These are phyloP conservation scores for Drosophila macrospina DNA, from an alignment of 2,888 invertebrate genomes.

Conservation along the genomic window DNA sequence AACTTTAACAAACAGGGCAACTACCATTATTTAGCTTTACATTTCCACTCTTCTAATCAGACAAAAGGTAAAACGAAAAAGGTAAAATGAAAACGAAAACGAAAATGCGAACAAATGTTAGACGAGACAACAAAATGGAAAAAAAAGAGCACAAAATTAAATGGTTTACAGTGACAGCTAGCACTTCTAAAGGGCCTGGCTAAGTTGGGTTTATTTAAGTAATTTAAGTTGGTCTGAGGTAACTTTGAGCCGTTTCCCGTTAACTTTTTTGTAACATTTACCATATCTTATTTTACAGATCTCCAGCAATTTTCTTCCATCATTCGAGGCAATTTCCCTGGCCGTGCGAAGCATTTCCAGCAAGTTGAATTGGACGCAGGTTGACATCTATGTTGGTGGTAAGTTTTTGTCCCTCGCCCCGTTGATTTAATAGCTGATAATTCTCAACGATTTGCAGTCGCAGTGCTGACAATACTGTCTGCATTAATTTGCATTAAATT, in stretches of 20 bases:
- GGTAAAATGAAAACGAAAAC: conserved; percentile 18
- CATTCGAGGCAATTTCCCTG: conserved; percentile 85
- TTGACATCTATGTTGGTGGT: conserved; percentile 85
- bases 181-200: conserved; percentile 1
- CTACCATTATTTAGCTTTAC: conserved; percentile 44
- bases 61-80: conserved; percentile 42
- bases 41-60: conserved; percentile 38
- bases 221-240: conserved; percentile 14
- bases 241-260: conserved; percentile 8
- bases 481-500: conserved; percentile 58
- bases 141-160: conserved; percentile 33
- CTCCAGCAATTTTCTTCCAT: conserved; percentile 85
- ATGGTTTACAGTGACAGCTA: conserved; percentile 21
- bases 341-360: conserved; percentile 85
- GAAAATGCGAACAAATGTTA: conserved; percentile 44
- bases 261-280: conserved; percentile 29
- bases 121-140: conserved; percentile 28
- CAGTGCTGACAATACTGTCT: conserved; percentile 17
- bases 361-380: conserved; percentile 86
- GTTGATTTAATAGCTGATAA: conserved; percentile 54
- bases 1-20: conserved; percentile 49
- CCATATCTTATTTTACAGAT: conserved; percentile 78
- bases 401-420: conserved; percentile 64
- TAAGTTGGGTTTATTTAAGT: conserved; percentile 14
- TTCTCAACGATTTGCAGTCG: conserved; percentile 25